Percentiles rank a stretch among this genome's conserved stretches.
phyloP scores from a whole-genome alignment of 2,797 vertebrate genomes.

The Pseudochirops corinnae region DNA sequence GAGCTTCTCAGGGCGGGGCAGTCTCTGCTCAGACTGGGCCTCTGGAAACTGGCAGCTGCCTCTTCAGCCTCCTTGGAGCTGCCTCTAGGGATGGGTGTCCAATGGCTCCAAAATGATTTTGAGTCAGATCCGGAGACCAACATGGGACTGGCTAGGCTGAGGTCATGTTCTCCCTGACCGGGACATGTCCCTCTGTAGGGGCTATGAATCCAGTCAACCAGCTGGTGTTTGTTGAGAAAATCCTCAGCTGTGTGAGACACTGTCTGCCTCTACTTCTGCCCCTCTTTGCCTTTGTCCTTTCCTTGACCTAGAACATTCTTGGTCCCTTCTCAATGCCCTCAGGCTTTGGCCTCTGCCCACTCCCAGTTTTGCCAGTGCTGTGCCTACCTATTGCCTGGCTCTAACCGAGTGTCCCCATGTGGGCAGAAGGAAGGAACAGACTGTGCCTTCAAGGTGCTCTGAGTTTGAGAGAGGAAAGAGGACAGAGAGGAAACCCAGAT shows the following conservation, averaged over 20 bases:
- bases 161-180: slow-evolving; percentile 77
- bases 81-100: slow-evolving; percentile 57
- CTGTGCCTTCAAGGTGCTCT: background rate
- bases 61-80: slow-evolving; percentile 62
- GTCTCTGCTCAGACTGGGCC: slow-evolving; percentile 62
- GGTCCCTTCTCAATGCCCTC: background rate
- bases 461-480: background rate
- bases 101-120: slow-evolving; percentile 58
- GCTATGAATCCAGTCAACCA: slow-evolving; percentile 44
- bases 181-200: slow-evolving; percentile 65
- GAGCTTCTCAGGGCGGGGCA: background rate
- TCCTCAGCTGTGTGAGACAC: slow-evolving; percentile 56
- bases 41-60: slow-evolving; percentile 25
- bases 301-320: background rate
- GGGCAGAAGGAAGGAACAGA: background rate
- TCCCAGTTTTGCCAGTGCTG: background rate
- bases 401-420: slow-evolving; percentile 2
- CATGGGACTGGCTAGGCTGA: slow-evolving; percentile 66
- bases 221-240: slow-evolving; percentile 67
- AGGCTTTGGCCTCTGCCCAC: slow-evolving; percentile 26
- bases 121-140: slow-evolving; percentile 77
- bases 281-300: background rate
- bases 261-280: slow-evolving; percentile 47
- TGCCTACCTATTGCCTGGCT: background rate
- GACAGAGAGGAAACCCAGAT: background rate